Percentiles rank a stretch among this genome's conserved stretches.
These are phyloP conservation scores for Atta colombica DNA, from an alignment of 1,140 invertebrate genomes.

Conservation along the genomic window DNA sequence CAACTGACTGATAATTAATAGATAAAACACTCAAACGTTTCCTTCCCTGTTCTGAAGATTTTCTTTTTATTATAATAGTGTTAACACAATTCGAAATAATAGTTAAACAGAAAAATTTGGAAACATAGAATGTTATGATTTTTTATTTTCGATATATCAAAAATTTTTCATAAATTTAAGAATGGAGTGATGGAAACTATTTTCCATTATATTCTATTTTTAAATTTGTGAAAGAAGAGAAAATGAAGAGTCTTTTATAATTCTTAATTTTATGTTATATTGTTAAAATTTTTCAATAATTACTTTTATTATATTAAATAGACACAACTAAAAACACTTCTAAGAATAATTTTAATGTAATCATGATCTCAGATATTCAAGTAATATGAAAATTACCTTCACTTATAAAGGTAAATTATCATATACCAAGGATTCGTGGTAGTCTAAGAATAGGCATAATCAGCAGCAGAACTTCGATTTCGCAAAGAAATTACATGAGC, in stretches of 20 bases:
- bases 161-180: too few relatives aligned
- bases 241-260: too few relatives aligned
- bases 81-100: neutral
- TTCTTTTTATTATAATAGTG: neutral
- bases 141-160: neutral
- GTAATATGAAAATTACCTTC: conserved; percentile 21
- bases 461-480: conserved; percentile 49
- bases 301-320: neutral
- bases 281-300: neutral
- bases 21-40: neutral
- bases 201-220: too few relatives aligned
- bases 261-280: neutral
- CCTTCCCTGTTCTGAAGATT: neutral
- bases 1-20: conserved; percentile 1
- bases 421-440: conserved; percentile 30
- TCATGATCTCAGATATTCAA: conserved; percentile 12
- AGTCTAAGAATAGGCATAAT: conserved; percentile 59
- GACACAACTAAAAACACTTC: neutral
- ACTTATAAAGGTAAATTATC: conserved; percentile 25
- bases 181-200: too few relatives aligned
- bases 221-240: too few relatives aligned
- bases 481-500: conserved; percentile 50
- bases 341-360: neutral
- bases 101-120: neutral
- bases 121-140: neutral